These are phyloP conservation scores for Apis laboriosa DNA, from an alignment of 1,140 invertebrate genomes.

Conservation along the genomic window DNA sequence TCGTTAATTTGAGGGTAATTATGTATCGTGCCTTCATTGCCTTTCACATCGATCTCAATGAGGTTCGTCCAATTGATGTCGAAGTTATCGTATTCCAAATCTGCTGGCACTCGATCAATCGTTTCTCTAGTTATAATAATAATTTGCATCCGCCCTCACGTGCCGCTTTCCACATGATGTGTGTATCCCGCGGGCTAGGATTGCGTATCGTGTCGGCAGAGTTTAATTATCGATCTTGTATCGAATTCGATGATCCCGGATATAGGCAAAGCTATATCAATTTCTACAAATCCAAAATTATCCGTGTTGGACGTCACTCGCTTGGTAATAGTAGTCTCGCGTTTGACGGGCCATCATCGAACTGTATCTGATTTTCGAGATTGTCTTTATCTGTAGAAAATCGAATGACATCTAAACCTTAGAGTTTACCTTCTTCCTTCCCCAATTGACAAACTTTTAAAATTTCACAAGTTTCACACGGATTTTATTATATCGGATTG, in stretches of 20 bases:
- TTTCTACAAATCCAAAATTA: slow-evolving; percentile 2
- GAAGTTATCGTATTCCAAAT: background rate
- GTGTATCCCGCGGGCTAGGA: too few species aligned
- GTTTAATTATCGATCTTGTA: background rate
- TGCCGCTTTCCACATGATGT: background rate
- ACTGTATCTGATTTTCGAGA: background rate
- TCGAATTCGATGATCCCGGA: background rate
- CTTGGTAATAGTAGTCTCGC: background rate
- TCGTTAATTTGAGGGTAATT: background rate
- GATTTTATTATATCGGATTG: too few species aligned
- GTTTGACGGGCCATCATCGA: background rate
- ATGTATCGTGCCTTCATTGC: background rate
- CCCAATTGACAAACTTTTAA: too few species aligned
- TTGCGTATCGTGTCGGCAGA: background rate
- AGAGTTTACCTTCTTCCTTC: background rate
- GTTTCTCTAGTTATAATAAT: background rate
- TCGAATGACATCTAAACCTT: background rate
- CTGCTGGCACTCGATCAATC: background rate
- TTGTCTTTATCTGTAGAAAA: background rate
- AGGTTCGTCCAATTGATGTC: background rate
- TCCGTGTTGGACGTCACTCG: background rate
- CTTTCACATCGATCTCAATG: background rate
- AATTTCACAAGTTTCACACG: too few species aligned
- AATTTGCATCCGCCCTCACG: background rate
- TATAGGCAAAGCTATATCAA: background rate